Evolutionary conservation across 2,113 vertebrate species (phyloP), one percentile per base, ranked within the genome.

Genomic region (Orcinus orca): DNA sequence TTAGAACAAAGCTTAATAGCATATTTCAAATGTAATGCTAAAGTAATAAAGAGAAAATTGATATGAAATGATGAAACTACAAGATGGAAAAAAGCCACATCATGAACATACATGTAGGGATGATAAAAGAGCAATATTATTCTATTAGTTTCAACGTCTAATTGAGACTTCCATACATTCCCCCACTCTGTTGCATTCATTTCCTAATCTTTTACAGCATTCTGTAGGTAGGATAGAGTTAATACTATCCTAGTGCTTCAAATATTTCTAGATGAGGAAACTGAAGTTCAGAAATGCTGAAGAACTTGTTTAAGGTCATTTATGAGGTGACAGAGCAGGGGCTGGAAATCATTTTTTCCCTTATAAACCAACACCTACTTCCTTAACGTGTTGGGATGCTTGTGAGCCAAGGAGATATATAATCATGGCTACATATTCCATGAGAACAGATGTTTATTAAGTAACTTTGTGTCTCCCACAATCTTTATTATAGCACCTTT

Each of bases 1-100:
- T 93, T 62, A 89, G 23, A 95, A 84, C n/a, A 95, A 96, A 97
- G 23, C n/a, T 91, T 74, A 88, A 60, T 95, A 71, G 38, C 83
- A 84, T 62, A 70, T 90, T 85, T 95, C 50, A 89, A 97, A 88
- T 82, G 21, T 8, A 93, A 82, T 68, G 9, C 6, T 94, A 68
- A 96, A 94, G 17, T 82, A 90, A 73, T 67, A 85, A 92, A 96
- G 70, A 85, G 25, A 95, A 77, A 90, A 83, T 13, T 94, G 68
- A 83, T 62, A 87, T 13, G 68, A 90, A 95, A 2, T 44, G 15
- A 85, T 73, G n/a, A 96, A 95, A 96, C 20, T 55, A 80, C 36
- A 89, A 74, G 29, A 90, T 26, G 10, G 13, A 58, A 88, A 74
- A 79, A 20, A 68, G 15, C 14, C 15, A 85, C 31, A 79, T 6